Base-by-base conservation (phyloP, 1,140 invertebrate genomes). In the Hypothenemus hampei region DNA sequence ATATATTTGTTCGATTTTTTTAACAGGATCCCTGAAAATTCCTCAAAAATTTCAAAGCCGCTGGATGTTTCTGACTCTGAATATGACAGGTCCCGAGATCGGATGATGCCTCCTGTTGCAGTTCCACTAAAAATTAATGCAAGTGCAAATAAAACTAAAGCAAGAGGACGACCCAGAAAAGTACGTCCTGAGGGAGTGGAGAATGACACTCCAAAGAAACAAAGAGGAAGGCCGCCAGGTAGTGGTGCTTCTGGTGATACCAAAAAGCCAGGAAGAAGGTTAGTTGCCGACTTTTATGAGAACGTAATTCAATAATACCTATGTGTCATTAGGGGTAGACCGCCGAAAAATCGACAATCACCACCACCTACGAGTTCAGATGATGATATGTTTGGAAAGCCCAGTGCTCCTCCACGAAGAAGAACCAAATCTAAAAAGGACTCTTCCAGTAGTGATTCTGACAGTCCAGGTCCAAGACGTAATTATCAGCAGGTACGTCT, bases 221-320 rank as follows among this genome's bases (percentile, higher is more conserved):
- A 57, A 21, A 35, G 74, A 2, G 75, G 75, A 3, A 59, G 74
- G 33, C 75, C 75, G 0, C 68, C 74, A 16, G 51, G 33, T 19
- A 46, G 39, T 21, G 49, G 37, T 10, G 19, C 10, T 20, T 19
- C 11, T 18, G 44, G 20, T 26, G 47, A 29, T 20, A 47, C 49
- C 24, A 61, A 49, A 15, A 63, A 44, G 40, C 13, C 36, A 4
- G 23, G 23, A 51, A 53, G 33, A 53, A 46, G 26, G 58, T 21
- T 72, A 75, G 46, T 65, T 68, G 0, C 54, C 15, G n/a, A 31
- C 8, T 13, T 31, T 31, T 31, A 31, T 2, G 10, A 11, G 1
- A 31, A 31, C 3, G 4, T 19, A 11, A 41, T 37, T 37, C 16
- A 37, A 31, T 3, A 11, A 3, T 13, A 11, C 26, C 1, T 31